Percentiles rank a stretch among this genome's conserved stretches.
Evolutionary conservation across 2,888 invertebrate species (phyloP).

Genomic region (Mesochorus sp.): DNA sequence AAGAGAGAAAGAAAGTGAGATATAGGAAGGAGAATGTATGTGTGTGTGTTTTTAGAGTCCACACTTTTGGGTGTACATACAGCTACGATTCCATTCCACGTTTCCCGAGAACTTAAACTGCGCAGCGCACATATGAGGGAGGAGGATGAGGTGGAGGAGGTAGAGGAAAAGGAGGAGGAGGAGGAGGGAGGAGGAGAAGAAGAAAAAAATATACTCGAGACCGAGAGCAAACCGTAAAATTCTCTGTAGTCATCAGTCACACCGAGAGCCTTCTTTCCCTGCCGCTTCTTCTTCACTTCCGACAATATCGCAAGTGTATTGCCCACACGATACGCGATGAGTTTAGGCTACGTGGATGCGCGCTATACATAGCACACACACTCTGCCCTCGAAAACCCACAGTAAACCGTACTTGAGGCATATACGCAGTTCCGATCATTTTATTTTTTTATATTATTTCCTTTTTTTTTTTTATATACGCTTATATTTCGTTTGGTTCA

Average conservation of each 20-base stretch:
- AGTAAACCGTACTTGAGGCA: neutral
- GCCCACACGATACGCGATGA: too few relatives aligned
- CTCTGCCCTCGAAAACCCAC: neutral
- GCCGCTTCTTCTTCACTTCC: conserved; percentile 1
- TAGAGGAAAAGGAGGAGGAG: too few relatives aligned
- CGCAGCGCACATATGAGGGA: neutral
- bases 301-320: conserved; percentile 26
- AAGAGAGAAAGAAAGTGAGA: too few relatives aligned
- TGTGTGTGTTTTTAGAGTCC: conserved; percentile 2
- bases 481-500: neutral
- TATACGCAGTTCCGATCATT: conserved; percentile 5
- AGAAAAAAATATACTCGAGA: neutral
- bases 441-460: neutral
- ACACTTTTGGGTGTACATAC: conserved; percentile 34
- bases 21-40: too few relatives aligned
- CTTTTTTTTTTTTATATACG: neutral
- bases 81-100: neutral
- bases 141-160: too few relatives aligned
- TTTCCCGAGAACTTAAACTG: conserved; percentile 20
- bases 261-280: conserved; percentile 18
- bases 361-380: neutral
- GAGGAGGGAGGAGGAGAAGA: too few relatives aligned
- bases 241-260: conserved; percentile 49
- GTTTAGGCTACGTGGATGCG: neutral
- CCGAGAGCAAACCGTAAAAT: conserved; percentile 34